These are phyloP conservation scores for Caenorhabditis japonica DNA, from an alignment of 2,888 invertebrate species.

Conservation along the genomic window DNA sequence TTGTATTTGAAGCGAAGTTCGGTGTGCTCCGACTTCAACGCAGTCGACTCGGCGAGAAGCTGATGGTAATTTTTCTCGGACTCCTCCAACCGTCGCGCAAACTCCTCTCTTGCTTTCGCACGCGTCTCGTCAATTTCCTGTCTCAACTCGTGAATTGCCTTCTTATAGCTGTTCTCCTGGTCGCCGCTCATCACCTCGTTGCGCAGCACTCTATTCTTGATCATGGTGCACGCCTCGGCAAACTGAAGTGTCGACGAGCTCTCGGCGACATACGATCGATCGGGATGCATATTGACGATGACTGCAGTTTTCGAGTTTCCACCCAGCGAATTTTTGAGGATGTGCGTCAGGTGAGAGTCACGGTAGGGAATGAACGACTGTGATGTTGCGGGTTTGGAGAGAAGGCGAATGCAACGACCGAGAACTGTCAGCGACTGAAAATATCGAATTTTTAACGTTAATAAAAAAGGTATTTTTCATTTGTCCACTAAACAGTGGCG, in stretches of 20 bases:
- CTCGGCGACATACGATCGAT: conserved; percentile 78
- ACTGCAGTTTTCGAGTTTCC: too few relatives aligned
- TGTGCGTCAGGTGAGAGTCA: conserved; percentile 79
- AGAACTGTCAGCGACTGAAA: conserved; percentile 77
- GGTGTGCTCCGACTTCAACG: conserved; percentile 5
- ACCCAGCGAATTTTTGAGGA: conserved; percentile 79
- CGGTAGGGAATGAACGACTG: conserved; percentile 78
- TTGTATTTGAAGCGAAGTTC: conserved; percentile 33
- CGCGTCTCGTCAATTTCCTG: conserved; percentile 22
- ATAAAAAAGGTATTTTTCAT: too few relatives aligned
- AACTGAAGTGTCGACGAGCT: conserved; percentile 78
- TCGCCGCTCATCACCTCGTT: conserved; percentile 79
- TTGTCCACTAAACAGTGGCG: too few relatives aligned
- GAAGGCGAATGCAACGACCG: conserved; percentile 78
- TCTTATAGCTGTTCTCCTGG: conserved; percentile 76
- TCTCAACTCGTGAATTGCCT: conserved; percentile 77
- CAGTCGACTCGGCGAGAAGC: background rate
- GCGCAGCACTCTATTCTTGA: conserved; percentile 78
- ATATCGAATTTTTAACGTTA: too few relatives aligned
- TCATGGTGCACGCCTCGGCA: conserved; percentile 78
- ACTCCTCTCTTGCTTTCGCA: conserved; percentile 11
- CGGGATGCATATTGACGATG: conserved; percentile 79
- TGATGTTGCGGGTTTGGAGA: conserved; percentile 78
- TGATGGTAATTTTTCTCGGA: conserved; percentile 3
- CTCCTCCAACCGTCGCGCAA: conserved; percentile 6